phyloP scores from a whole-genome alignment of 92 coral and sea anemone genomes.

The Plumapathes pennacea region DNA sequence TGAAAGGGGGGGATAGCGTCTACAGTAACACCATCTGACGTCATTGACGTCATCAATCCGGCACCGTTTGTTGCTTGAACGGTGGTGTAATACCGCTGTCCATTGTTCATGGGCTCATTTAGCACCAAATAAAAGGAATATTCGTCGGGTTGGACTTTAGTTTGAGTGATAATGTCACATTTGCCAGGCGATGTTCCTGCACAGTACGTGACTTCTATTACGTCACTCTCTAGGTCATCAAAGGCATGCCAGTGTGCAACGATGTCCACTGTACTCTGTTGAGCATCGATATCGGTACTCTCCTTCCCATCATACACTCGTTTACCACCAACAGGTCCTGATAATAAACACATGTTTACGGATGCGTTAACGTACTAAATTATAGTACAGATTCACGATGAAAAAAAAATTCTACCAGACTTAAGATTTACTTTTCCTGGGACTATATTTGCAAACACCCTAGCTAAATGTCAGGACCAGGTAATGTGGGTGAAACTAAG shows the following conservation, averaged over 20 bases:
- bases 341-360: constrained; percentile 1
- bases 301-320: constrained; percentile 52
- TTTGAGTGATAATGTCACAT: constrained; percentile 55
- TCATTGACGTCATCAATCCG: constrained; percentile 43
- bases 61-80: constrained; percentile 83
- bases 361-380: not conserved
- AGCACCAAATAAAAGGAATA: constrained; percentile 29
- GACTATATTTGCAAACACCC: no score
- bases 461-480: no score
- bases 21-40: constrained; percentile 75
- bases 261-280: constrained; percentile 44
- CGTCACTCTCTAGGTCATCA: constrained; percentile 84
- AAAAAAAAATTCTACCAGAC: no score
- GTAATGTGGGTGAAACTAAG: no score
- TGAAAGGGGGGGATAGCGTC: constrained; percentile 66
- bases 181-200: constrained; percentile 54
- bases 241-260: constrained; percentile 67
- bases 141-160: constrained; percentile 19
- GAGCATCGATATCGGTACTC: constrained; percentile 47
- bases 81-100: constrained; percentile 65
- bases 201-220: constrained; percentile 62
- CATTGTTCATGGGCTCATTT: constrained; percentile 46
- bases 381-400: no score
- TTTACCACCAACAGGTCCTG: constrained; percentile 53
- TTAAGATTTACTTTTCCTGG: no score